Evolutionary conservation across 2,888 invertebrate species (phyloP).

Genomic region (Ceraclea dissimilis): DNA sequence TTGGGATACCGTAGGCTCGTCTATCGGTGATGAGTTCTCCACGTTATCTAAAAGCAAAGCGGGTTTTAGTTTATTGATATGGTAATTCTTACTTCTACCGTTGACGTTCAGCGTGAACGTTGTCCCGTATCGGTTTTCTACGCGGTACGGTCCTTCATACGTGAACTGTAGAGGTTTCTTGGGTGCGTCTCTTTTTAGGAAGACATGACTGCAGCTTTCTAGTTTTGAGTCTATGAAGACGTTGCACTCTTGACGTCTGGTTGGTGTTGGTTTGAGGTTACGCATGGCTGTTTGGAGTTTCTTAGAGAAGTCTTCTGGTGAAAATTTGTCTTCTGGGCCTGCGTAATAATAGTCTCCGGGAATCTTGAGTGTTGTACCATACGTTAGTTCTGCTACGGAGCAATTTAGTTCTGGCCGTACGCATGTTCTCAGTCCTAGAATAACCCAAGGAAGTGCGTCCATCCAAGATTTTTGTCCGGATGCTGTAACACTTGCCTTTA

Average conservation of each 20-base stretch:
- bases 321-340: not conserved
- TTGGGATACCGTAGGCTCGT: too few species aligned
- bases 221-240: constrained; percentile 3
- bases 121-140: not conserved
- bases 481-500: constrained; percentile 26
- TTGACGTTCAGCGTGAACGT: not conserved
- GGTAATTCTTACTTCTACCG: not conserved
- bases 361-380: constrained; percentile 27
- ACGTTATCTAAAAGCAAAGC: not conserved
- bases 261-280: not conserved
- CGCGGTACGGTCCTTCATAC: not conserved
- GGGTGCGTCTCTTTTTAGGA: not conserved
- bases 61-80: constrained; percentile 5
- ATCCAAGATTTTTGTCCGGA: constrained; percentile 21
- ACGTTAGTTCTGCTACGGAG: constrained; percentile 28
- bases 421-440: constrained; percentile 29
- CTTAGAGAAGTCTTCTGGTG: not conserved
- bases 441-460: constrained; percentile 28
- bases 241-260: not conserved
- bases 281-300: not conserved
- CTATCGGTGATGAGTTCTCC: not conserved
- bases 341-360: constrained; percentile 27
- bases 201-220: not conserved
- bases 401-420: constrained; percentile 24
- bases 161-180: constrained; percentile 1